Evolutionary conservation across 2,888 invertebrate species (phyloP), one percentile per base, ranked within the genome.

Genomic region (Alitta virens): DNA sequence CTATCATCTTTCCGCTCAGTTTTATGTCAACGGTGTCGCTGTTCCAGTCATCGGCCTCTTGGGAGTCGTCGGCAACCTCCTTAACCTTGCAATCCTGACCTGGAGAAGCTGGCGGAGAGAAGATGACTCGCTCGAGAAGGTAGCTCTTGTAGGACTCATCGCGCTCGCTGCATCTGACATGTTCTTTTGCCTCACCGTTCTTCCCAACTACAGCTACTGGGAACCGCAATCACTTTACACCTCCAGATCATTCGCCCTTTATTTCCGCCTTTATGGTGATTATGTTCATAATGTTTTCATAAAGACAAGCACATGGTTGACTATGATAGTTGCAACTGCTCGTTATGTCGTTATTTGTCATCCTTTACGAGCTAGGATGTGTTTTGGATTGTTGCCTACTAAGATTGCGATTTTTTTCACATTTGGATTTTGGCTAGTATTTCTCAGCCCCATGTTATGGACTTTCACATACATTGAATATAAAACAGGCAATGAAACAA

Each of bases 261-360:
- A 75, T 63, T 76, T 72, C 63, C 62, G 74, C 26, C 71, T 73
- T 67, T 64, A 78, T 21, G 74, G 75, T 21, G 58, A 68, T 38
- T 74, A 75, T 12, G 65, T 77, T n/a, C 78, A 78, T 46, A 79
- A 78, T 23, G 70, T 78, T 58, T 79, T 79, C 68, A 79, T 79
- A 55, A 72, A 79, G 40, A 74, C 75, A 46, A 78, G 78, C 66
- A 79, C 80, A 1, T 78, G 77, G 76, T 68, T 80, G 46, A 80
- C 78, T n/a, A 76, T 79, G 2, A 72, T 75, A 25, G 77, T 79
- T 74, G 80, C 79, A 3, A 75, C 73, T 0, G 79, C 78, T 51
- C 65, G 80, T 16, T 80, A 79, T 59, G 64, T 78, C 18, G 80
- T 77, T 40, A 77, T 80, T 23, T 80, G 80, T 68, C 77, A 80